Evolutionary conservation across 1,140 invertebrate species (phyloP), one percentile per base, ranked within the genome.

Genomic region (Sarcophaga bullata): DNA sequence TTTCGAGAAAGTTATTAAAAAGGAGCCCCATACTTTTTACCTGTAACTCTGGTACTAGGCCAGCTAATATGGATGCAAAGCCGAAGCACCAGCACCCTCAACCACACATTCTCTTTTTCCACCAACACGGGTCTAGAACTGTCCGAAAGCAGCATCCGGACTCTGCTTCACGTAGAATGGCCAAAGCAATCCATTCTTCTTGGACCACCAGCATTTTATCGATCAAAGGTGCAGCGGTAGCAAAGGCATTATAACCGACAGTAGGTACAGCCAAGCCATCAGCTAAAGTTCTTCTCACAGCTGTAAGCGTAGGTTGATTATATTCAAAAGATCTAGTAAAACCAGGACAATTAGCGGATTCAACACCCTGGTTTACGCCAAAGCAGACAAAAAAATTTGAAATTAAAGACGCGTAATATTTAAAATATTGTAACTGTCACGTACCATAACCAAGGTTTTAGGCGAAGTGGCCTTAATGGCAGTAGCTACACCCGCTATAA

Each of bases 31-130:
- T 87, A 97, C 97, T 94, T 96, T 92, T 98, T 98, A 15, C 95
- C 86, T 93, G 93, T 0, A 98, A 91, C 85, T 98, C 96, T 47
- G 96, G 94, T 25, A 98, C 90, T 73, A 95, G 92, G 8, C 96
- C 96, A 1, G 95, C 93, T 81, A 98, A 91, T 86, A 98, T 94
- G 7, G 97, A 97, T 0, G 97, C 97, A 4, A 98, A 90, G 1
- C 96, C 15, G 94, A 93, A 0, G 97, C 97, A 0, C 97, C 97
- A 2, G 96, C 97, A 0, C 96, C 97, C 90, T 98, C 97, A 2
- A 98, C 96, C 4, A 98, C 96, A 84, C 95, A 96, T 98, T 98
- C 90, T 98, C 97, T 82, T 95, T 92, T 90, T 98, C 97, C 6
- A 98, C 93, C 72, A 98, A 37, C n/a, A n/a, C n/a, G n/a, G n/a